phyloP scores from a whole-genome alignment of 2,797 vertebrate species.

The Megalops cyprinoides region DNA sequence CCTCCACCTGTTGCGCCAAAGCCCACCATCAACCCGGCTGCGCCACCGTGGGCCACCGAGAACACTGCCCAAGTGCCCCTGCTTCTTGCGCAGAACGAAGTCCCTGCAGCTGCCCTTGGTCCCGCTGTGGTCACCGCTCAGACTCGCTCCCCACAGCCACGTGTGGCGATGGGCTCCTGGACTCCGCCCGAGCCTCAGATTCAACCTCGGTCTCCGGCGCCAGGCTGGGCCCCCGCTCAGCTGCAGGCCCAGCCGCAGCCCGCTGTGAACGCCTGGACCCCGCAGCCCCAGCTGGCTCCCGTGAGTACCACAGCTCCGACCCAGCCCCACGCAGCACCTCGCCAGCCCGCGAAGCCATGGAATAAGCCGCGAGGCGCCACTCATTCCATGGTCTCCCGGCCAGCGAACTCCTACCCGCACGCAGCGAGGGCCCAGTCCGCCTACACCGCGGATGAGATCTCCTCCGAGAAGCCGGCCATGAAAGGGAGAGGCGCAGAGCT shows the following conservation, averaged over 20 bases:
- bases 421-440: conserved; percentile 67
- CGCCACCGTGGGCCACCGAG: conserved; percentile 82
- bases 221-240: conserved; percentile 54
- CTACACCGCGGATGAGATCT: conserved; percentile 59
- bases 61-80: conserved; percentile 62
- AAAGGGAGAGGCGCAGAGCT: conserved; percentile 89
- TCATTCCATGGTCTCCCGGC: conserved; percentile 62
- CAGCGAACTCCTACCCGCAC: conserved; percentile 48
- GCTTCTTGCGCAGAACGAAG: conserved; percentile 66
- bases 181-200: conserved; percentile 59
- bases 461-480: conserved; percentile 74
- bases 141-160: conserved; percentile 54
- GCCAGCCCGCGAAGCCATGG: conserved; percentile 58
- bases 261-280: conserved; percentile 62
- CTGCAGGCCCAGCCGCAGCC: conserved; percentile 61
- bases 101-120: conserved; percentile 56
- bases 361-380: conserved; percentile 55
- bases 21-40: conserved; percentile 80
- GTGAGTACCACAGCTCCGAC: conserved; percentile 72
- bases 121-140: conserved; percentile 51
- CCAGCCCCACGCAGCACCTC: conserved; percentile 56
- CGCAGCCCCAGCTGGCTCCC: conserved; percentile 65
- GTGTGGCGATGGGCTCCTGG: conserved; percentile 58
- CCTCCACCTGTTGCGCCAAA: conserved; percentile 96
- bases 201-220: conserved; percentile 58